Base-by-base conservation (phyloP, 2,797 vertebrate genomes). In the Poeciliopsis infans region DNA sequence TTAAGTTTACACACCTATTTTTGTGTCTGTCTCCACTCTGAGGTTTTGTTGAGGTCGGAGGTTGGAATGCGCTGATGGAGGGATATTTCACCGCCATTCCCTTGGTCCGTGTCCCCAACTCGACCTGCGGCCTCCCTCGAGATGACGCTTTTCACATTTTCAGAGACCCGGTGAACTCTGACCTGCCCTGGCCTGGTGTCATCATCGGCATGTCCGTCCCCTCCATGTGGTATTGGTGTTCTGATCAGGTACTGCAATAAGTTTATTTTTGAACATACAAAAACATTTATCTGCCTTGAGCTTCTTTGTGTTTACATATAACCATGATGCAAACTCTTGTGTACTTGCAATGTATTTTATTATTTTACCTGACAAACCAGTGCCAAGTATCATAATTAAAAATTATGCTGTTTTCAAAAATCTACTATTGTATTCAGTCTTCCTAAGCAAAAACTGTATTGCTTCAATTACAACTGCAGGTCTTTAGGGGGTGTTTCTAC, bases 141-240 rank as follows among this genome's bases (percentile, higher is more conserved):
- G 91, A 95, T 0, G 98, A 99, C 0, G 94, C 98, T 72, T 99
- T 99, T 86, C 97, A 98, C 83, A 91, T 99, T 16, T 98, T 99
- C 94, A 95, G 98, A 76, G 96, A 99, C 87, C 97, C 98, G 0
- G 82, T 99, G 83, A 96, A 85, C 68, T 99, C 97, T 2, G 98
- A 99, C 87, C 95, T 99, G 33, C 98, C 98, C 0, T 99, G 98
- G 98, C 98, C 98, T 0, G 98, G 97, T 0, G 93, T 98, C 31
- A 51, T 99, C 78, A 83, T 99, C 43, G 98, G 98, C 87, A 98
- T 99, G 98, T 96, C 97, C 75, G 79, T 99, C 72, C 97, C 98
- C 0, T 98, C 97, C 49, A 95, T 99, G 87, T 99, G 98, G 98
- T 99, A 99, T 93, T 99, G 98, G 98, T 99, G 98, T 81, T 98